phyloP scores from a whole-genome alignment of 2,888 invertebrate genomes.

The Caenorhabditis becei region DNA sequence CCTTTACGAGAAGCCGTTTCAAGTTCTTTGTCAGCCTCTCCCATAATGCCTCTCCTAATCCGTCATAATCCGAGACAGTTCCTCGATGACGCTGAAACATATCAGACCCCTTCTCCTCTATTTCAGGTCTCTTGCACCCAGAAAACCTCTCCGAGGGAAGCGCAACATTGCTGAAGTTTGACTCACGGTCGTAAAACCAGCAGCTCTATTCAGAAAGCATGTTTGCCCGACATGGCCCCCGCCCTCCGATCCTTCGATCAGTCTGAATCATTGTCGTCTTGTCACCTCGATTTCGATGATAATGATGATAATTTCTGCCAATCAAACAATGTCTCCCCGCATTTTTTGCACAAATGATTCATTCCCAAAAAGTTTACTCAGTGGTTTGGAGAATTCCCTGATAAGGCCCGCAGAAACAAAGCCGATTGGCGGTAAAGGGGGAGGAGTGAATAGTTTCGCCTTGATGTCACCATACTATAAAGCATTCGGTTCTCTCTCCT shows the following conservation, averaged over 20 bases:
- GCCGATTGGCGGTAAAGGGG: slow-evolving; percentile 29
- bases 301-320: slow-evolving; percentile 41
- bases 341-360: slow-evolving; percentile 28
- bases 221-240: slow-evolving; percentile 22
- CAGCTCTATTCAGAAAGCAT: slow-evolving; percentile 31
- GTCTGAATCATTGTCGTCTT: slow-evolving; percentile 36
- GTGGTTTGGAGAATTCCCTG: slow-evolving; percentile 20
- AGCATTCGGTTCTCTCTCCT: slow-evolving; percentile 8
- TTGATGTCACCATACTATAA: slow-evolving; percentile 28
- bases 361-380: slow-evolving; percentile 32
- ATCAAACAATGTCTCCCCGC: background rate
- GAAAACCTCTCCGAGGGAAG: background rate
- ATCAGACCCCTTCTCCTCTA: background rate
- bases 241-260: slow-evolving; percentile 1
- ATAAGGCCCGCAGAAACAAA: slow-evolving; percentile 38
- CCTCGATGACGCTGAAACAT: slow-evolving; percentile 1
- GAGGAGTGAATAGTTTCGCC: slow-evolving; percentile 4
- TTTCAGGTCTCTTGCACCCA: slow-evolving; percentile 12
- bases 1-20: no score
- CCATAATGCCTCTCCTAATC: background rate
- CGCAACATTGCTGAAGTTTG: slow-evolving; percentile 1
- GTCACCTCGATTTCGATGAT: slow-evolving; percentile 29
- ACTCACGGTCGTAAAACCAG: slow-evolving; percentile 37
- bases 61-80: slow-evolving; percentile 4
- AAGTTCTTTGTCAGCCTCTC: background rate